These are phyloP conservation scores for Pampusana beccarii DNA, from an alignment of 2,113 vertebrate genomes.

Conservation along the genomic window DNA sequence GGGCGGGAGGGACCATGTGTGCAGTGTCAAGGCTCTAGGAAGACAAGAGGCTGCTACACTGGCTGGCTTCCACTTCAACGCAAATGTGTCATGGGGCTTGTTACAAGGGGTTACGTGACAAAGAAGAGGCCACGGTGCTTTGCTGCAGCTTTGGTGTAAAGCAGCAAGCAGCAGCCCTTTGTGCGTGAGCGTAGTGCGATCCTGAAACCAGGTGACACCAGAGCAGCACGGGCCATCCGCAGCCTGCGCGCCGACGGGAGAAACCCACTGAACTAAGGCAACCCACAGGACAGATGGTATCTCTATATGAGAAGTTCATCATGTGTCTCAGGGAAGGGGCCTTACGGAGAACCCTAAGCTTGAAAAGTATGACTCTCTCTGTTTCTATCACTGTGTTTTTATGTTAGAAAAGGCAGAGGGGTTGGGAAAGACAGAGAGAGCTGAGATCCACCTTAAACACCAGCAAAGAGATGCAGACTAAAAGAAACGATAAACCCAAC, in stretches of 20 bases:
- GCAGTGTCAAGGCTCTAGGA: neutral
- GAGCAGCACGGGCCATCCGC: neutral
- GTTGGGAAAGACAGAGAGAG: neutral
- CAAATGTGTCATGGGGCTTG: neutral
- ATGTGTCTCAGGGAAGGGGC: neutral
- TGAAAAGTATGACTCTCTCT: neutral
- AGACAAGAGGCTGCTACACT: neutral
- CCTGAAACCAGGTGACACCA: neutral
- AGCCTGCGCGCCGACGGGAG: neutral
- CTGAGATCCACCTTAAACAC: neutral
- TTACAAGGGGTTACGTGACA: neutral
- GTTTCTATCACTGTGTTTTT: neutral
- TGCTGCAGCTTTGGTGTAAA: neutral
- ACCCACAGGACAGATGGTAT: neutral
- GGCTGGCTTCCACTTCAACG: neutral
- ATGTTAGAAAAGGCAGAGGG: neutral
- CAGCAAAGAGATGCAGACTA: neutral
- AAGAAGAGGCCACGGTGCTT: neutral
- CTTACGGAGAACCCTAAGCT: neutral
- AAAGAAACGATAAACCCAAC: conserved; percentile 10
- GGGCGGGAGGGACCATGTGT: neutral
- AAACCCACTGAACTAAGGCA: neutral
- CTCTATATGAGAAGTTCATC: neutral
- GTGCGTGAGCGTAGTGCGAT: neutral
- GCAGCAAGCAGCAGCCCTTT: neutral